These are phyloP conservation scores for Cyanoderma ruficeps DNA, from an alignment of 2,113 vertebrate genomes.

Conservation along the genomic window DNA sequence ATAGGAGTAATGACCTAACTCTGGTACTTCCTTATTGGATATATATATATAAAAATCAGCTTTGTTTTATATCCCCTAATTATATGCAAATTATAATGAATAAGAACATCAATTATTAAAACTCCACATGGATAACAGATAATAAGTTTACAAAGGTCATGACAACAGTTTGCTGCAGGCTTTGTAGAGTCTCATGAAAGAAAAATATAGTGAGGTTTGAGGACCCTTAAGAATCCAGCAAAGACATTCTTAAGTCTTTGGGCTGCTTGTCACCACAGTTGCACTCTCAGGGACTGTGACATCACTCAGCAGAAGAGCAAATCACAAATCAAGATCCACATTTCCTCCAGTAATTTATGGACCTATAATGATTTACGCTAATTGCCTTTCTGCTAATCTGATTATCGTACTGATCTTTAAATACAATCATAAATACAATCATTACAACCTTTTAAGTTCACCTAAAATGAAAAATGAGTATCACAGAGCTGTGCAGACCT, in stretches of 20 bases:
- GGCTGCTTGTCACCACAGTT: not conserved
- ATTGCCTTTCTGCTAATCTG: not conserved
- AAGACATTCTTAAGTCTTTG: not conserved
- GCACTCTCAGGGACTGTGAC: not conserved
- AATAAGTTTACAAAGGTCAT: not conserved
- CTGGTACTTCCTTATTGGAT: not conserved
- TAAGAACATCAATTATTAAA: not conserved
- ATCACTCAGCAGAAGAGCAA: not conserved
- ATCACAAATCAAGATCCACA: not conserved
- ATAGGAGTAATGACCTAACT: rapidly evolving
- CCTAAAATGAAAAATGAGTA: not conserved
- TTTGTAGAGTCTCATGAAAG: not conserved
- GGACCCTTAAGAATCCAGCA: not conserved
- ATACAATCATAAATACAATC: not conserved
- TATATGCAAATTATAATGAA: not conserved
- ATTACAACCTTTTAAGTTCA: not conserved
- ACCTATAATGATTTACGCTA: not conserved
- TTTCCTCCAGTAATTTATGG: not conserved
- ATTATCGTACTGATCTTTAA: not conserved
- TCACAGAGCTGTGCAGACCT: not conserved
- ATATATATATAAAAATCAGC: not conserved
- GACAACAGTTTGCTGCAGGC: not conserved
- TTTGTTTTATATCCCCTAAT: not conserved
- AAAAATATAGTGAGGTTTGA: not conserved
- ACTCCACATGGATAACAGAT: not conserved